Evolutionary conservation across 2,797 vertebrate species (phyloP).

Genomic region (Smutsia gigantea): DNA sequence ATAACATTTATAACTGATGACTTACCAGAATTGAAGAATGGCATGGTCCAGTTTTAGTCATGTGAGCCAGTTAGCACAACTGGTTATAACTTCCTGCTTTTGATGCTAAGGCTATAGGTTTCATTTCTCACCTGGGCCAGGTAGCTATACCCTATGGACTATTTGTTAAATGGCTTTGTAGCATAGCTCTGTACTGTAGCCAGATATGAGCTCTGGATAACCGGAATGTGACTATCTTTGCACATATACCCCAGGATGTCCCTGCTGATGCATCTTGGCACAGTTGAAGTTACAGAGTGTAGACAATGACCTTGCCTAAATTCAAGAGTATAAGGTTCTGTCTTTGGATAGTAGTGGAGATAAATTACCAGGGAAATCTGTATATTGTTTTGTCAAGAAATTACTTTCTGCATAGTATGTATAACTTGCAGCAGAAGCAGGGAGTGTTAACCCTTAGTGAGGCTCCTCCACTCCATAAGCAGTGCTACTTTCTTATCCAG

Average conservation of each 20-base stretch:
- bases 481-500: neutral
- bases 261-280: neutral
- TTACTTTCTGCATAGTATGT: neutral
- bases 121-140: neutral
- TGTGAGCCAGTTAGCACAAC: neutral
- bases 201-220: neutral
- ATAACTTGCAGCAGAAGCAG: neutral
- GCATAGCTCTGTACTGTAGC: neutral
- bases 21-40: neutral
- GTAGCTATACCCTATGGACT: neutral
- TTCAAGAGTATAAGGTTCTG: neutral
- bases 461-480: neutral
- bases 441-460: neutral
- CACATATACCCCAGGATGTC: neutral
- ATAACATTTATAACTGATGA: neutral
- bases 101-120: neutral
- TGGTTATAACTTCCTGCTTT: neutral
- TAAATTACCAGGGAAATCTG: neutral
- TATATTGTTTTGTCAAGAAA: neutral
- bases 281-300: rapidly evolving
- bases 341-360: neutral
- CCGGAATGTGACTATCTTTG: neutral
- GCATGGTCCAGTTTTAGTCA: neutral
- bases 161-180: neutral
- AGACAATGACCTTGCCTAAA: neutral